These are phyloP conservation scores for Hyposoter dolosus DNA, from an alignment of 2,888 invertebrate genomes.

Conservation along the genomic window DNA sequence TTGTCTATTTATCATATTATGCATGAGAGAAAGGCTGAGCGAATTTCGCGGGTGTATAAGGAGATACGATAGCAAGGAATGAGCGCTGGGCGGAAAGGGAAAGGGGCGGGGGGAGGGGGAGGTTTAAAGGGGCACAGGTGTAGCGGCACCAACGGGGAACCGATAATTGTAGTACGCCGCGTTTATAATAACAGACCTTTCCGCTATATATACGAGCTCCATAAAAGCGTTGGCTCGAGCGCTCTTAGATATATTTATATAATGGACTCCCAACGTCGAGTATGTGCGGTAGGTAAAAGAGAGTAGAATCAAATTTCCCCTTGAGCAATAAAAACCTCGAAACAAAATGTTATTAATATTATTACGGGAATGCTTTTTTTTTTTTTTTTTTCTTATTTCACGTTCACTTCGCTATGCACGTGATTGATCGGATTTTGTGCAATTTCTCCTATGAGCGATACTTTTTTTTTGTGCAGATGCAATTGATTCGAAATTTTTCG, in stretches of 20 bases:
- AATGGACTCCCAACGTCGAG: slow-evolving; percentile 6
- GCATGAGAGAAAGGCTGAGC: slow-evolving; percentile 30
- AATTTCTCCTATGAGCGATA: too few relatives aligned
- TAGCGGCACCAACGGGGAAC: slow-evolving; percentile 67
- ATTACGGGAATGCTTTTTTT: background rate
- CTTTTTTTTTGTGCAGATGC: too few relatives aligned
- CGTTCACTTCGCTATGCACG: too few relatives aligned
- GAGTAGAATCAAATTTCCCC: slow-evolving; percentile 20
- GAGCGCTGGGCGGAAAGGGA: background rate
- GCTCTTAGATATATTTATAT: slow-evolving; percentile 22
- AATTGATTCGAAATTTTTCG: too few relatives aligned
- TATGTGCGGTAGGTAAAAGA: slow-evolving; percentile 42
- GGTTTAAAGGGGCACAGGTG: slow-evolving; percentile 72
- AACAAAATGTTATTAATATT: background rate
- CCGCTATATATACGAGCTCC: slow-evolving; percentile 27
- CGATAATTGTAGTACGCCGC: slow-evolving; percentile 76
- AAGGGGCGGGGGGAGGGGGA: background rate
- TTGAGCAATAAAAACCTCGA: slow-evolving; percentile 8
- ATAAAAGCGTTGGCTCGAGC: slow-evolving; percentile 15
- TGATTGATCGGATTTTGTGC: too few relatives aligned
- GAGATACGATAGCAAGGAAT: background rate
- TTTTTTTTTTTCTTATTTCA: too few relatives aligned
- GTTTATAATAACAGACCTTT: slow-evolving; percentile 78
- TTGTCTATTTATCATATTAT: slow-evolving; percentile 12
- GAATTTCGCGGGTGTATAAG: slow-evolving; percentile 19